These are phyloP conservation scores for Ennomos fuscantarius DNA, from an alignment of 2,888 invertebrate species.

Conservation along the genomic window DNA sequence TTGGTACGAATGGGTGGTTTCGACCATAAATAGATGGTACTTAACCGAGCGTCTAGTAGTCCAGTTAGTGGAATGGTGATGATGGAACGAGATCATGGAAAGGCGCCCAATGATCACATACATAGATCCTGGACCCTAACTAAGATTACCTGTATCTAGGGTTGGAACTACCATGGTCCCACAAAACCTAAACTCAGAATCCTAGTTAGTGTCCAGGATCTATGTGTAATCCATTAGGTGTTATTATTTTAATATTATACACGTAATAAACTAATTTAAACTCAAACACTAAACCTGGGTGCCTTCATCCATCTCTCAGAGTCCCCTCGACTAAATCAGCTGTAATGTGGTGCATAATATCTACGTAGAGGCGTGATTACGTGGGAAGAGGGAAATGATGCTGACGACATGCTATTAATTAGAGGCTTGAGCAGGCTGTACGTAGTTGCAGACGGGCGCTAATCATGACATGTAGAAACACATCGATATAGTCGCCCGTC, in stretches of 20 bases:
- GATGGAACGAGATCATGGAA: too few relatives aligned
- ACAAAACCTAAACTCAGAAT: too few relatives aligned
- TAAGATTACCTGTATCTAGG: too few relatives aligned
- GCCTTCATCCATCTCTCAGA: neutral
- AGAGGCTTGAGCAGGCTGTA: conserved; percentile 35
- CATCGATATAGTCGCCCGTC: neutral
- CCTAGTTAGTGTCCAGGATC: too few relatives aligned
- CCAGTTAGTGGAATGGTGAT: too few relatives aligned
- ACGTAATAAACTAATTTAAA: neutral
- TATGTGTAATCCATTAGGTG: too few relatives aligned
- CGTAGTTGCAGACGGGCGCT: conserved; percentile 18
- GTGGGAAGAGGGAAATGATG: conserved; percentile 49
- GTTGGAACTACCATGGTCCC: too few relatives aligned
- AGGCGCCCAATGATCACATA: too few relatives aligned
- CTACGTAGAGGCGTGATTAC: conserved; percentile 29
- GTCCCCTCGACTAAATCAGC: conserved; percentile 9
- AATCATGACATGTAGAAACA: neutral
- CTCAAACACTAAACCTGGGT: conserved; percentile 1
- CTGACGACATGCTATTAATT: conserved; percentile 56
- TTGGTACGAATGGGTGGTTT: too few relatives aligned
- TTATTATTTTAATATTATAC: neutral
- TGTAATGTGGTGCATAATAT: conserved; percentile 27
- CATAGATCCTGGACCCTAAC: too few relatives aligned
- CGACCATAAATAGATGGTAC: too few relatives aligned
- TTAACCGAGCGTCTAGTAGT: too few relatives aligned